Base-by-base conservation (phyloP, 2,888 invertebrate genomes). In the Melanophora roralis region DNA sequence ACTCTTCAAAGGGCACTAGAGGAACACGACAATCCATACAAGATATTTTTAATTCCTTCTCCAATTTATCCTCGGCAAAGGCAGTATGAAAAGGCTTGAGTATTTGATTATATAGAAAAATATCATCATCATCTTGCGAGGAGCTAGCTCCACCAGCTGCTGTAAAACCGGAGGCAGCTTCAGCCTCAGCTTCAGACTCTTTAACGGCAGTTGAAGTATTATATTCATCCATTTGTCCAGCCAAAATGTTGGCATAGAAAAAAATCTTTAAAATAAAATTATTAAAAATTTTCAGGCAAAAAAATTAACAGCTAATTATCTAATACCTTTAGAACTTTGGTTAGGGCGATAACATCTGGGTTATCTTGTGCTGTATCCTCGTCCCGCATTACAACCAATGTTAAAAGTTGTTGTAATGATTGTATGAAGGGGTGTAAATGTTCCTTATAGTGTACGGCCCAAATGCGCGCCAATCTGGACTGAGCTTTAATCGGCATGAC, bases 201-300 rank as follows among this genome's bases (percentile, higher is more conserved):
- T 65, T 79, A 0, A 62, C 64, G 4, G 80, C 57, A 0, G 82
- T 82, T 3, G 72, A 79, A 9, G 45, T 51, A 60, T 68, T 82
- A 21, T 79, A 76, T 9, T 60, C 40, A 64, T 81, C 80, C 8
- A 78, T 88, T 69, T 93, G 92, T 1, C 98, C 97, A 2, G 96
- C 96, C 83, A 96, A 87, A 89, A 98, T 94, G 88, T 95, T 96
- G 12, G 97, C 97, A 90, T 96, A 97, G 88, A 95, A 96, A 38
- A 96, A 91, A 89, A 96, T 94, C 94, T 94, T 89, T 84, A 49
- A 3, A 23, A 11, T 34, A 55, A 2, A 4, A 8, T 9, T 19
- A 64, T 49, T 19, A 51, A 53, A n/a, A 4, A 40, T n/a, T 19
- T 53, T 27, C n/a, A n/a, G n/a, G 9, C 4, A 32, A 21, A 43